phyloP scores from a whole-genome alignment of 2,113 vertebrate genomes.

The Rhizomys pruinosus region DNA sequence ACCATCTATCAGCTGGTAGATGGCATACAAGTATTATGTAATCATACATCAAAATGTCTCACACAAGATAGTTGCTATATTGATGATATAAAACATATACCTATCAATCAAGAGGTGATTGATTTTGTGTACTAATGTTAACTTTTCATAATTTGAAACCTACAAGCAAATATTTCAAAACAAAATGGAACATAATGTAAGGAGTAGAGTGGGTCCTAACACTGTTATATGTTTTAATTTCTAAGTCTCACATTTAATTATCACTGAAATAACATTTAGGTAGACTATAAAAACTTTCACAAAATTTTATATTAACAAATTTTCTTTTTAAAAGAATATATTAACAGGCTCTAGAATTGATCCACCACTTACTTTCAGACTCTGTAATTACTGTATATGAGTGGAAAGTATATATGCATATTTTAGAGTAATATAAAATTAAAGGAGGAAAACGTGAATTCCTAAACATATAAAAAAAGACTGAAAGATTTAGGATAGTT shows the following conservation, averaged over 20 bases:
- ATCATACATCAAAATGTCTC: neutral
- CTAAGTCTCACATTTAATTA: constrained; percentile 6
- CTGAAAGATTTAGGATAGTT: too few relatives aligned
- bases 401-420: too few relatives aligned
- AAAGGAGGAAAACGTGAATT: too few relatives aligned
- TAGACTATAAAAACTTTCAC: neutral
- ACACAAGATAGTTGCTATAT: neutral
- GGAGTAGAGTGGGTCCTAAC: neutral
- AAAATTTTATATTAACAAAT: too few relatives aligned
- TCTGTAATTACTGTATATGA: too few relatives aligned
- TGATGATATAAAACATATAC: neutral
- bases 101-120: neutral
- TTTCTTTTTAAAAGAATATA: too few relatives aligned
- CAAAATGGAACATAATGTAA: neutral
- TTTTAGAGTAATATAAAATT: too few relatives aligned
- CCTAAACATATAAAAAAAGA: too few relatives aligned
- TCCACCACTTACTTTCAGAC: too few relatives aligned
- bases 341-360: too few relatives aligned
- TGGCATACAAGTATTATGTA: constrained; percentile 15
- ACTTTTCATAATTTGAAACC: neutral
- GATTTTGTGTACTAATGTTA: constrained; percentile 19
- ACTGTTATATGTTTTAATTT: neutral
- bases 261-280: neutral
- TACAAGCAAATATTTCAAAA: neutral
- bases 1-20: neutral